These are phyloP conservation scores for Malacoraja senta DNA, from an alignment of 2,797 vertebrate species.

Conservation along the genomic window DNA sequence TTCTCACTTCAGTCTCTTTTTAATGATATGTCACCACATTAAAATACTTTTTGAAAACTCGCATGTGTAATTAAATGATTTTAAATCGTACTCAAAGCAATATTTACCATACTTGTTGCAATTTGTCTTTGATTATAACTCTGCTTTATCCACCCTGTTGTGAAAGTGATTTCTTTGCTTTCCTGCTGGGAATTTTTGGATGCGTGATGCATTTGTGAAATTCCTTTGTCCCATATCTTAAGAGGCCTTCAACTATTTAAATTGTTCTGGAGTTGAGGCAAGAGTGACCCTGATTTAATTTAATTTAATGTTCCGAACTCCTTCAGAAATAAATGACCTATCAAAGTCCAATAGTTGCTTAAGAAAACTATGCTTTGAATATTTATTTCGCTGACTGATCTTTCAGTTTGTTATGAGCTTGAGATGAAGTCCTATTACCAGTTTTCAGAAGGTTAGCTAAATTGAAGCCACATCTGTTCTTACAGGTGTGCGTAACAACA, in stretches of 20 bases:
- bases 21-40: not conserved
- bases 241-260: not conserved
- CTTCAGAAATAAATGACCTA: not conserved
- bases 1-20: not conserved
- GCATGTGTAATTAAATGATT: not conserved
- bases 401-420: not conserved
- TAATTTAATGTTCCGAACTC: not conserved
- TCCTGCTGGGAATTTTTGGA: not conserved
- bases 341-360: not conserved
- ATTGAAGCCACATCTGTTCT: too few relatives aligned
- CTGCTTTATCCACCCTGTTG: not conserved
- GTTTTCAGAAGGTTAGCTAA: too few relatives aligned
- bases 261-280: not conserved
- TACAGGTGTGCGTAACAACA: too few relatives aligned
- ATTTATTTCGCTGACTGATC: not conserved
- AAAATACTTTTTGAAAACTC: not conserved
- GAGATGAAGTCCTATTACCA: too few relatives aligned
- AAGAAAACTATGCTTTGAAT: not conserved
- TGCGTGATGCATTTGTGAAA: not conserved
- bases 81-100: not conserved
- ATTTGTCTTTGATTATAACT: not conserved
- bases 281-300: not conserved
- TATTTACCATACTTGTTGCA: not conserved
- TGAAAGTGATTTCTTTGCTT: not conserved
- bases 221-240: not conserved